Conservation (phyloP, 2,113 vertebrate genomes). For the Antigone vipio region DNA sequence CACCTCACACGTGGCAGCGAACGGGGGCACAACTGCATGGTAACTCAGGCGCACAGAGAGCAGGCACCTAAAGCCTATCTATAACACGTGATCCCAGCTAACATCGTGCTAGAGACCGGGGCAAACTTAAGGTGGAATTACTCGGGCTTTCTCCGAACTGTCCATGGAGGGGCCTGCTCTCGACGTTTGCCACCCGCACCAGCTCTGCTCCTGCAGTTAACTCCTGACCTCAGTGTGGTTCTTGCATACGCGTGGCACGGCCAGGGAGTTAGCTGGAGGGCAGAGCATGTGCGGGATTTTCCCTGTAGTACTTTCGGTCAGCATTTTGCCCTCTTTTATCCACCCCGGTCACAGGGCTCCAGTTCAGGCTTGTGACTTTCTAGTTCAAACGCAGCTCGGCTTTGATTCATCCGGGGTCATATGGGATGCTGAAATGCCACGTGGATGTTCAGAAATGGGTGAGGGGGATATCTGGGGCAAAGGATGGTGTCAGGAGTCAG, state of each 20-base stretch:
- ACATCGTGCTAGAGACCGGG: background rate
- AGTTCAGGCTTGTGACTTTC: background rate
- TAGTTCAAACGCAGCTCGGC: background rate
- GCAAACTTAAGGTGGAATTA: background rate
- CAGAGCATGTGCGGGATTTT: background rate
- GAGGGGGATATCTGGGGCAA: background rate
- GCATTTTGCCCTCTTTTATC: conserved; percentile 30
- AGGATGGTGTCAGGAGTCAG: background rate
- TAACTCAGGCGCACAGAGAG: background rate
- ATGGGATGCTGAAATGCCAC: background rate
- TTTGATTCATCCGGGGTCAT: background rate
- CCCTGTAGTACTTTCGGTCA: background rate
- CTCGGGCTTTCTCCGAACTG: background rate
- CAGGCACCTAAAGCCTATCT: background rate
- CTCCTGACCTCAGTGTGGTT: background rate
- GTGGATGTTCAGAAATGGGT: background rate
- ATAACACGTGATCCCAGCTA: background rate
- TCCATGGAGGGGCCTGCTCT: accelerated
- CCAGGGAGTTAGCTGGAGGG: background rate
- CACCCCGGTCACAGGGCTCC: background rate
- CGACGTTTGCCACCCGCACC: accelerated
- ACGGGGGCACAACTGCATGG: background rate
- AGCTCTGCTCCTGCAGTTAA: background rate
- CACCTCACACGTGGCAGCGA: background rate
- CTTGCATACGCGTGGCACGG: accelerated